These are phyloP conservation scores for Spisula subtruncata DNA, from an alignment of 2,888 invertebrate genomes.

Conservation along the genomic window DNA sequence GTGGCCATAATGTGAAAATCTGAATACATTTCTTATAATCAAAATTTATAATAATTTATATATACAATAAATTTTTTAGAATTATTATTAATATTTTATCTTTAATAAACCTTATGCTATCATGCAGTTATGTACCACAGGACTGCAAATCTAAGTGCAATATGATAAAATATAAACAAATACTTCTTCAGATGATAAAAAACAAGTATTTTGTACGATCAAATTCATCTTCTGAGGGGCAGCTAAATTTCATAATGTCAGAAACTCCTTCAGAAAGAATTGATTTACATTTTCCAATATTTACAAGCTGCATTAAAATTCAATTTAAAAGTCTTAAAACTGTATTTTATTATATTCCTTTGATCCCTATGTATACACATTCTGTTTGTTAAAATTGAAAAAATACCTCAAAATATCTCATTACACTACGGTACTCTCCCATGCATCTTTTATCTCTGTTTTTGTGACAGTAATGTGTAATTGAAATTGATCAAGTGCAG, in stretches of 20 bases:
- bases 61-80: not conserved
- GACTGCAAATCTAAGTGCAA: not conserved
- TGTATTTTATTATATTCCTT: constrained; percentile 44
- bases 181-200: not conserved
- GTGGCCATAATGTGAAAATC: no score
- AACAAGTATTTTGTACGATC: not conserved
- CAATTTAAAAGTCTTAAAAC: constrained; percentile 49
- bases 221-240: constrained; percentile 15
- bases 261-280: constrained; percentile 2
- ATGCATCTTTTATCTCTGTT: constrained; percentile 3
- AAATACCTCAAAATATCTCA: no score
- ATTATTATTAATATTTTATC: not conserved
- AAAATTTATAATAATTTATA: no score
- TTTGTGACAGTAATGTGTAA: constrained; percentile 23
- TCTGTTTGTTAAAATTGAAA: constrained; percentile 41
- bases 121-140: not conserved
- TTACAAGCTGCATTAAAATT: constrained; percentile 50
- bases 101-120: not conserved
- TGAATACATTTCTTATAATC: no score
- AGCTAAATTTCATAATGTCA: constrained; percentile 26
- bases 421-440: not conserved
- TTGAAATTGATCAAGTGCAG: constrained; percentile 32
- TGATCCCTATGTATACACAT: constrained; percentile 53
- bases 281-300: constrained; percentile 41
- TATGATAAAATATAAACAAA: not conserved